phyloP scores from a whole-genome alignment of 2,113 vertebrate genomes.

The Orthonyx spaldingii region DNA sequence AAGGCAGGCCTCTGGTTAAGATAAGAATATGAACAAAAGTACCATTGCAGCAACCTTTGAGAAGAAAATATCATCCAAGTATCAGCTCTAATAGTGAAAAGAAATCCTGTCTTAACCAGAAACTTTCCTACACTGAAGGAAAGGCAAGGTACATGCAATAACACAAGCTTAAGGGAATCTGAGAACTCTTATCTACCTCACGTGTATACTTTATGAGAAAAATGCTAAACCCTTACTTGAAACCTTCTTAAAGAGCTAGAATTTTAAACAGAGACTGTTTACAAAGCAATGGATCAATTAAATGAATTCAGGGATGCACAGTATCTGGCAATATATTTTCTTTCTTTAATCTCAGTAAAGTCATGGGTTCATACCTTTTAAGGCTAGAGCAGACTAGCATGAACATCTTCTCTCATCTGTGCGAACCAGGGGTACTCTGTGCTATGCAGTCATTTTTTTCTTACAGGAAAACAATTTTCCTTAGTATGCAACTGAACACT shows the following conservation, averaged over 20 bases:
- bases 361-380: background rate
- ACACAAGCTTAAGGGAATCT: background rate
- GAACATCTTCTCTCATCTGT: background rate
- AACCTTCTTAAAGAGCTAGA: background rate
- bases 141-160: background rate
- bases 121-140: background rate
- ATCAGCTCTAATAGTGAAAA: background rate
- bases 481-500: background rate
- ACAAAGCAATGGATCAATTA: background rate
- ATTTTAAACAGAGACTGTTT: background rate
- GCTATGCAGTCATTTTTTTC: background rate
- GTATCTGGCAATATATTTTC: background rate
- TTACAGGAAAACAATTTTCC: background rate
- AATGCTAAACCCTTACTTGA: background rate
- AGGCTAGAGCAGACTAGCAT: background rate
- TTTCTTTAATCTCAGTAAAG: background rate
- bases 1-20: background rate
- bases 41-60: background rate
- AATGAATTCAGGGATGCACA: background rate
- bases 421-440: background rate
- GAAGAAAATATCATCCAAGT: background rate
- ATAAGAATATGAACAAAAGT: background rate
- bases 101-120: background rate
- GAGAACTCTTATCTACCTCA: background rate
- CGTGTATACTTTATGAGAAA: background rate